Conservation (phyloP, 1,140 invertebrate species). For the Ostrea denselamellosa region DNA sequence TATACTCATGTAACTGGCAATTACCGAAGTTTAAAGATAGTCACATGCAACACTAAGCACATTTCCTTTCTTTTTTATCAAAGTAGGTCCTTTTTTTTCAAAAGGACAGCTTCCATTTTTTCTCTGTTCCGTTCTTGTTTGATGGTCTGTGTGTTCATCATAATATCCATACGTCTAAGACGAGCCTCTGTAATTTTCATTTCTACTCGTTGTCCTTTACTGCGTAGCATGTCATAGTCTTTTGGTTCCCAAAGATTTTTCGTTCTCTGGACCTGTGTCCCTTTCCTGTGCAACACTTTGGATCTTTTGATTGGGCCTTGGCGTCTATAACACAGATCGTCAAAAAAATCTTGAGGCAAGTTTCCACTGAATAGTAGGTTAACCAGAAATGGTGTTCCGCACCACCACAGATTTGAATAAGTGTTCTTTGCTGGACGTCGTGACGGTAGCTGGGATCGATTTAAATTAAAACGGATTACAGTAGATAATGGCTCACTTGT, state of each 20-base stretch:
- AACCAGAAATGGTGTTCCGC: conserved; percentile 50
- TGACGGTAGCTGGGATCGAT: conserved; percentile 18
- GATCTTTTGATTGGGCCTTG: conserved; percentile 24
- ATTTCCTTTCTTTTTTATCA: no score
- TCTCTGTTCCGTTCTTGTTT: conserved; percentile 2
- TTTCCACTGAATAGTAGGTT: conserved; percentile 51
- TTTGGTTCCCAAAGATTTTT: conserved; percentile 43
- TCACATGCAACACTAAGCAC: no score
- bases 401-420: conserved; percentile 53
- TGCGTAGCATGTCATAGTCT: conserved; percentile 34
- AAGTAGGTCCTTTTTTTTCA: conserved; percentile 24
- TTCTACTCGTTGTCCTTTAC: conserved; percentile 22
- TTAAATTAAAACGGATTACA: not conserved
- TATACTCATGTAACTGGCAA: no score
- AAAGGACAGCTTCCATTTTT: conserved; percentile 36
- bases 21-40: no score
- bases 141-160: not conserved
- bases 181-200: conserved; percentile 45
- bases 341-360: conserved; percentile 50
- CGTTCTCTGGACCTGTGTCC: not conserved
- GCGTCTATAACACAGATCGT: conserved; percentile 31
- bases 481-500: not conserved
- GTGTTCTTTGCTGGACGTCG: conserved; percentile 13
- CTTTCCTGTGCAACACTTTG: not conserved
- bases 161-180: conserved; percentile 25